Evolutionary conservation across 2,797 vertebrate genomes (phyloP), one percentile per base, ranked within the genome.

Genomic region (Scyliorhinus canicula): DNA sequence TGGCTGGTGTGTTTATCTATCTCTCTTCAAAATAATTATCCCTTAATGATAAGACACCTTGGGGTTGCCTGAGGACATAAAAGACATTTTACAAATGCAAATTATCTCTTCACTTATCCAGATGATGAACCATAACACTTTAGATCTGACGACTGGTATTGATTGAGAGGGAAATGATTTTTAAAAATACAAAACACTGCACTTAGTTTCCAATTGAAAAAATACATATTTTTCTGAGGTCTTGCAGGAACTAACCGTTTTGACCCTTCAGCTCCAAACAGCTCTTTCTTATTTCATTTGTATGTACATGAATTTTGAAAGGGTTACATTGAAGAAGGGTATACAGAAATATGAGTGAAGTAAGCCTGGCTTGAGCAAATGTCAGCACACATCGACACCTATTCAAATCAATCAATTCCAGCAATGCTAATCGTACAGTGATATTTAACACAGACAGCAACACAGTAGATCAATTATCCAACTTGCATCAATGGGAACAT

Each of bases 391-490:
- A 91, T 11, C 26, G 88, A 65, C n/a, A 65, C 60, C n/a, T 60
- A 24, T 65, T 91, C 60, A 91, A 91, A 19, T 65, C 21, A 91
- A 65, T 91, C 60, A 91, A 91, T 91, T 91, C n/a, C 21, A 63
- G n/a, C n/a, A 65, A 44, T 65, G 57, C 40, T 44, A 40, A 65
- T 91, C 65, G 26, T n/a, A 65, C n/a, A 65, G 60, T 65, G n/a
- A 63, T 91, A 63, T 65, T 63, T 63, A 63, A 63, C 65, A 21
- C 88, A 65, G 40, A 44, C 21, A 26, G 57, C 12, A 91, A 65
- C 44, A 65, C 60, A 8, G 31, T 35, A 60, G 55, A n/a, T 60
- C 31, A 57, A 55, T 35, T 19, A 63, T 91, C 60, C 60, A 91
- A 91, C 57, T 26, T 91, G 7, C 60, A 65, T 44, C n/a, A 91